Evolutionary conservation across 2,888 invertebrate genomes (phyloP).

Genomic region (Heteromyza rotundicornis): DNA sequence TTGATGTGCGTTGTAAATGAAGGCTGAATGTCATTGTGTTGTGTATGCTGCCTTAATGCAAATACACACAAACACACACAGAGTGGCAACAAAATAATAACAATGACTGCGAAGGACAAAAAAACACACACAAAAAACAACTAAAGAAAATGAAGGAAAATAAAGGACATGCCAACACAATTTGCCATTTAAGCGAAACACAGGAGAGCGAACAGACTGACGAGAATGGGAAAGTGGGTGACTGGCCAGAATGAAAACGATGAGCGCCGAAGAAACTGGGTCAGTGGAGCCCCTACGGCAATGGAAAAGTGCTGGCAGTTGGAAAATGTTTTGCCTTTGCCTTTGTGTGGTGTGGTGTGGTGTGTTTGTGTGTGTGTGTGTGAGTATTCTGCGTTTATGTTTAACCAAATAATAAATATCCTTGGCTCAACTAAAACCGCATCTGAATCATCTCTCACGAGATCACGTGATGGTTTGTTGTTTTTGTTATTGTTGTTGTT

Average conservation of each 20-base stretch:
- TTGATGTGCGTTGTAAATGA: neutral
- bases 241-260: neutral
- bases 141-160: neutral
- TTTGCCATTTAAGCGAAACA: slow-evolving; percentile 50
- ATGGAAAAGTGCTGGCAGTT: neutral
- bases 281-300: neutral
- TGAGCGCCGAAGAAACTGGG: neutral
- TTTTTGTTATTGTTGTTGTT: neutral
- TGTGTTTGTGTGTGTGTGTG: neutral
- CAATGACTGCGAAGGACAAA: neutral
- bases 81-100: neutral
- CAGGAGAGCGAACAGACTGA: slow-evolving; percentile 30
- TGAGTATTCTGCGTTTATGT: neutral
- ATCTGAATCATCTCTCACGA: slow-evolving; percentile 10
- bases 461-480: slow-evolving; percentile 5
- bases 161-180: slow-evolving; percentile 44
- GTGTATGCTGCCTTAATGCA: neutral
- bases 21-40: neutral
- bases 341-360: neutral
- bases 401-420: slow-evolving; percentile 2
- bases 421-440: slow-evolving; percentile 10
- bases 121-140: neutral
- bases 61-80: neutral
- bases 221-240: slow-evolving; percentile 10
- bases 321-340: neutral